phyloP scores from a whole-genome alignment of 2,888 invertebrate species.

The Thereva nobilitata region DNA sequence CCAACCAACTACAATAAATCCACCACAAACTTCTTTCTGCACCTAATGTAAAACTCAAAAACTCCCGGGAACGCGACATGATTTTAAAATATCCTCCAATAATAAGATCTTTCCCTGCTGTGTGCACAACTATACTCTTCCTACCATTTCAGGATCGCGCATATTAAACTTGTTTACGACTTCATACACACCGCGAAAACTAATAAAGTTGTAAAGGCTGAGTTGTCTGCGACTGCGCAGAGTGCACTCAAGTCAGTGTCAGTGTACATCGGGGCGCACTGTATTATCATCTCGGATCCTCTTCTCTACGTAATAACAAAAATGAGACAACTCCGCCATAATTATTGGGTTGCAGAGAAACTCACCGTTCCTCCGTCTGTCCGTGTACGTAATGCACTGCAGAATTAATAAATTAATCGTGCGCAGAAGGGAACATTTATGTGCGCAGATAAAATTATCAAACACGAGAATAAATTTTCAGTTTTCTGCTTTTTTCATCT shows the following conservation, averaged over 20 bases:
- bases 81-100: too few species aligned
- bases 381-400: constrained; percentile 6
- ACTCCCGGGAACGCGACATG: too few species aligned
- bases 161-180: constrained; percentile 21
- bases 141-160: neutral
- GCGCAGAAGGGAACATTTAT: constrained; percentile 26
- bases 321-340: constrained; percentile 17
- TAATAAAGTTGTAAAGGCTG: constrained; percentile 28
- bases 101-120: too few species aligned
- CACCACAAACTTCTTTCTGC: too few species aligned
- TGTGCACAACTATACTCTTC: too few species aligned
- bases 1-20: too few species aligned
- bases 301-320: constrained; percentile 18
- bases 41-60: too few species aligned
- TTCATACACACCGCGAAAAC: constrained; percentile 9
- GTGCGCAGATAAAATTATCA: constrained; percentile 19
- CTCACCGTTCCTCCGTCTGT: neutral
- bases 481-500: neutral
- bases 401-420: constrained; percentile 28
- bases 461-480: constrained; percentile 16
- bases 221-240: neutral
- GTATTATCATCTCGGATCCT: neutral
- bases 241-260: neutral
- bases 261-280: too few species aligned
- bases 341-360: constrained; percentile 9